Evolutionary conservation across 2,113 vertebrate species (phyloP), one percentile per base, ranked within the genome.

Genomic region (Xyliphius kryptos): DNA sequence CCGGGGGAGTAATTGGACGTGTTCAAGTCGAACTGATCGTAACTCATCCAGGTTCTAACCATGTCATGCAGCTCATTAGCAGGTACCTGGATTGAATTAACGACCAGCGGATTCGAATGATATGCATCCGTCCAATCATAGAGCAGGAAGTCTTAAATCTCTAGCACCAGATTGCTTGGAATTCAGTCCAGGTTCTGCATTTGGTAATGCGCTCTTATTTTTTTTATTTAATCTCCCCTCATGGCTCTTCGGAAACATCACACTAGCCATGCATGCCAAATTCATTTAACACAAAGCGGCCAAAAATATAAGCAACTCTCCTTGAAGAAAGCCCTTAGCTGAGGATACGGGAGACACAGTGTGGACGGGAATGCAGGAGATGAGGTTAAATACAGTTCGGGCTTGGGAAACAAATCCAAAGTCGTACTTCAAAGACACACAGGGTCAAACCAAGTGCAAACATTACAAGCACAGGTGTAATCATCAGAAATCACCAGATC

Each of bases 11-110:
- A 49, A 56, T 48, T 10, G 44, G 44, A 19, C 37, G 21, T 50
- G 19, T 62, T 40, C 3, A 56, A 40, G 17, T 21, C 37, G 3
- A 21, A 19, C 10, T 12, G 8, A 21, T 15, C 17, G 21, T 46
- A 46, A 53, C 16, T 47, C 12, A 47, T 48, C 44, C 13, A 19
- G 38, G 17, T 5, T 4, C 48, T 61, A 21, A 52, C 15, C 16
- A 40, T 3, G 17, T 8, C 50, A 14, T 54, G 13, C 12, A 3
- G 22, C 53, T 65, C 2, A 9, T 65, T 49, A 56, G 63, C 43
- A 49, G 26, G 53, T 56, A 48, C 8, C 19, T 5, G 21, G 57
- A 71, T 46, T 52, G 37, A 43, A 71, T 71, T 56, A 20, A 61
- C 13, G 11, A 26, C 37, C 26, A 43, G 14, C 43, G 14, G 43